These are phyloP conservation scores for Hepsetus odoe DNA, from an alignment of 2,113 vertebrate genomes.

Conservation along the genomic window DNA sequence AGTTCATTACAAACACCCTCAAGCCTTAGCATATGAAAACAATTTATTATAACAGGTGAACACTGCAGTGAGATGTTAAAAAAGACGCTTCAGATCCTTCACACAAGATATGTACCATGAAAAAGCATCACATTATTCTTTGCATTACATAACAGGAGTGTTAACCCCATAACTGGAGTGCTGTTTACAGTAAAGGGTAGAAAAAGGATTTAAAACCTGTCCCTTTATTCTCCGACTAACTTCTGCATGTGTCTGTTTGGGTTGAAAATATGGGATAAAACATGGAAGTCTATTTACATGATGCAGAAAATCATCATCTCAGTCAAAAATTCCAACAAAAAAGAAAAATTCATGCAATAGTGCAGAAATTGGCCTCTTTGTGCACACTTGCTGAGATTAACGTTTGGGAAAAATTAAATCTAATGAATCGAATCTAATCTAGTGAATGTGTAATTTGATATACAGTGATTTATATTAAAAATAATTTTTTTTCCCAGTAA, in stretches of 20 bases:
- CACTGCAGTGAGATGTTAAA: not conserved
- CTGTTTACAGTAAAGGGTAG: not conserved
- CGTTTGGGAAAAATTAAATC: too few species aligned
- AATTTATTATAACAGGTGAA: slow-evolving; percentile 49
- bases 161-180: slow-evolving; percentile 6
- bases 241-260: not conserved
- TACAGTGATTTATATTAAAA: not conserved
- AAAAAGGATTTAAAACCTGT: not conserved
- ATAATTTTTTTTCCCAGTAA: not conserved
- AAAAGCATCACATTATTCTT: not conserved
- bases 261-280: not conserved
- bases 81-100: not conserved
- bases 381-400: too few species aligned
- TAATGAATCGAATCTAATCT: too few species aligned
- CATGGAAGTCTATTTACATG: not conserved
- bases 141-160: not conserved
- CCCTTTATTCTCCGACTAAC: not conserved
- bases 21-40: slow-evolving; percentile 9
- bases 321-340: not conserved
- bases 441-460: not conserved
- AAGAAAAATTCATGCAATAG: too few species aligned
- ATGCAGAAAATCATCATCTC: not conserved
- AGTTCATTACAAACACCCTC: too few species aligned
- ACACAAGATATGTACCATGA: not conserved
- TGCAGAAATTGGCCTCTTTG: too few species aligned